Evolutionary conservation across 1,140 invertebrate species (phyloP), one percentile per base, ranked within the genome.

Genomic region (Heterodera schachtii): DNA sequence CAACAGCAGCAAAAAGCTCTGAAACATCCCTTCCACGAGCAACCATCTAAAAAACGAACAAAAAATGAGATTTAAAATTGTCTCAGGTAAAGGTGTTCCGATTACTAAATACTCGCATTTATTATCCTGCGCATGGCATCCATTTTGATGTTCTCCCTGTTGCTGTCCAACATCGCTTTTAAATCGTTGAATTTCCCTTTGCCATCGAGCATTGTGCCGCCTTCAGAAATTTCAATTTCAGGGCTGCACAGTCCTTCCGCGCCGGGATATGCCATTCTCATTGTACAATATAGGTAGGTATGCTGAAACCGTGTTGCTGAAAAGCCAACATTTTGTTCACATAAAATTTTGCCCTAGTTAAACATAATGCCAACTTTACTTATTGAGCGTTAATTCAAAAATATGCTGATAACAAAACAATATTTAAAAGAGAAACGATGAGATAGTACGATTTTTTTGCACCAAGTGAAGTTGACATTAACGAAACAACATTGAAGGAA

Each of bases 101-200:
- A 82, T 82, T 75, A 79, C 6, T 21, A 57, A 69, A 31, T 52
- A 89, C 90, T 91, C 92, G 95, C 94, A 86, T 95, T 95, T 91
- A 99, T 98, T 76, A 99, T 98, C 86, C 97, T 92, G 91, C 98
- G 99, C 98, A 99, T 99, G 19, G 98, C 97, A 91, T 99, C 98
- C 82, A 99, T 90, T 90, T 99, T 99, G 3, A 97, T 91, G 46
- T 94, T 95, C 91, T 99, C 97, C 92, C 98, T 97, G 87, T 95
- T 98, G 82, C 95, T 95, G 91, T 99, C 97, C 83, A 99, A 90
- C 97, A 99, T 99, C 90, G 89, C 85, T 87, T 93, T 93, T 9
- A 93, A 84, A 85, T 93, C 93, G 84, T 92, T 91, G 75, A 84
- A 89, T 81, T 87, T 79, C 49, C 86, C 78, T 60, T 86, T 86